A percentile compares a stretch with the other conserved stretches of the same genome.
Conservation (phyloP, 2,888 invertebrate genomes). For the Luperina nickerlii region DNA sequence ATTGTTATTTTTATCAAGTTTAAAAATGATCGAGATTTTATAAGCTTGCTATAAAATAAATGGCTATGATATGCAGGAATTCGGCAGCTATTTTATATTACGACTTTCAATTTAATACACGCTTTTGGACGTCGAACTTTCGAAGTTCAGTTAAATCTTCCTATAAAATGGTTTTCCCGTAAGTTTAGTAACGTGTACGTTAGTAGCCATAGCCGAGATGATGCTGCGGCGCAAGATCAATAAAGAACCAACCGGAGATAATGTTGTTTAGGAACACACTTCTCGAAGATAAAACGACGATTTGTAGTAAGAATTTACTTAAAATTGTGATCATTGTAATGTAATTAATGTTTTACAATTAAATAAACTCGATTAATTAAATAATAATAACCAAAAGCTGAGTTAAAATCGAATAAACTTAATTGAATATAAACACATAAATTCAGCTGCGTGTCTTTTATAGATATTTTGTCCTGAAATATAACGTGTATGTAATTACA, state of each 20-base stretch:
- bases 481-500: conserved; percentile 3
- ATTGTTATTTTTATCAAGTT: not conserved
- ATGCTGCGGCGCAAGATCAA: conserved; percentile 83
- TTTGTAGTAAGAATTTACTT: not conserved
- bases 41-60: not conserved
- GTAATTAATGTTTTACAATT: not conserved
- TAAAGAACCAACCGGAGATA: conserved; percentile 77
- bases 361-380: not conserved
- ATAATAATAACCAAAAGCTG: not conserved
- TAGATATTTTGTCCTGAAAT: not conserved
- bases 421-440: not conserved
- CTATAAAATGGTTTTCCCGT: conserved; percentile 20
- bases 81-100: not conserved
- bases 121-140: not conserved
- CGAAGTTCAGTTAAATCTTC: not conserved
- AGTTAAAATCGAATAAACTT: not conserved
- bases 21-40: conserved; percentile 4
- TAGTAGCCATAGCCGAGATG: conserved; percentile 71
- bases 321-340: not conserved
- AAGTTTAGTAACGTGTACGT: conserved; percentile 36
- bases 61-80: not conserved
- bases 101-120: not conserved
- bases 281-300: conserved; percentile 9
- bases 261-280: conserved; percentile 57
- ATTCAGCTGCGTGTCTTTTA: not conserved